A percentile compares a stretch with the other conserved stretches of the same genome.
Evolutionary conservation across 2,797 vertebrate species (phyloP).

Genomic region (Fistularia commersonii): DNA sequence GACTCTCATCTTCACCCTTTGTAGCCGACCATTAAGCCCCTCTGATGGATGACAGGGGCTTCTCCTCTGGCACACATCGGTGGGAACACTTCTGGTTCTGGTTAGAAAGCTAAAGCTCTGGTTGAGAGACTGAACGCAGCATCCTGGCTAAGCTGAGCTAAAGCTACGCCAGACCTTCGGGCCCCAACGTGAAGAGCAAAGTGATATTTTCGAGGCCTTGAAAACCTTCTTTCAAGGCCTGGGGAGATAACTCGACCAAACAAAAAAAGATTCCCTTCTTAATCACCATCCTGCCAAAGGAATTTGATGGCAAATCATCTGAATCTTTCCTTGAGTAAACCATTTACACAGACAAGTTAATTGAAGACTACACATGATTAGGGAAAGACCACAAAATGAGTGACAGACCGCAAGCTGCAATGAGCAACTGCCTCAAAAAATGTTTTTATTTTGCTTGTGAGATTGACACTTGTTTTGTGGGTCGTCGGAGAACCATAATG

Average conservation of each 20-base stretch:
- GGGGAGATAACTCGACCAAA: constrained; percentile 35
- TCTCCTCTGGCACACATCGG: constrained; percentile 66
- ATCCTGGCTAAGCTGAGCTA: constrained; percentile 58
- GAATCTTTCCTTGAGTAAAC: constrained; percentile 17
- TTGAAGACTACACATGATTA: constrained; percentile 23
- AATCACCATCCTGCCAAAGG: constrained; percentile 18
- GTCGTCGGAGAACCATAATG: constrained; percentile 47
- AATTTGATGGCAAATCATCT: constrained; percentile 27
- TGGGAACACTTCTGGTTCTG: constrained; percentile 86
- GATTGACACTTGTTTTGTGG: constrained; percentile 40
- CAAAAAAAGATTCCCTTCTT: constrained; percentile 21
- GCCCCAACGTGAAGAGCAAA: constrained; percentile 31
- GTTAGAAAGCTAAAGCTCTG: constrained; percentile 72
- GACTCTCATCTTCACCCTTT: constrained; percentile 42
- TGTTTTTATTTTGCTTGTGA: constrained; percentile 44
- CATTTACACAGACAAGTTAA: constrained; percentile 22
- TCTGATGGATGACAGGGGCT: constrained; percentile 78
- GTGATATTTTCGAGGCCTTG: constrained; percentile 16
- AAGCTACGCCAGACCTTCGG: constrained; percentile 52
- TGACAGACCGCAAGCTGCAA: constrained; percentile 17
- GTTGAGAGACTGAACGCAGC: constrained; percentile 54
- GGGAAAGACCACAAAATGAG: constrained; percentile 20
- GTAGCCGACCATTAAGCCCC: constrained; percentile 55
- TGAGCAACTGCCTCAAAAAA: constrained; percentile 24
- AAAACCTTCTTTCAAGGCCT: constrained; percentile 24